Evolutionary conservation across 1,140 invertebrate genomes (phyloP), one percentile per base, ranked within the genome.

Genomic region (Anoplolepis gracilipes): DNA sequence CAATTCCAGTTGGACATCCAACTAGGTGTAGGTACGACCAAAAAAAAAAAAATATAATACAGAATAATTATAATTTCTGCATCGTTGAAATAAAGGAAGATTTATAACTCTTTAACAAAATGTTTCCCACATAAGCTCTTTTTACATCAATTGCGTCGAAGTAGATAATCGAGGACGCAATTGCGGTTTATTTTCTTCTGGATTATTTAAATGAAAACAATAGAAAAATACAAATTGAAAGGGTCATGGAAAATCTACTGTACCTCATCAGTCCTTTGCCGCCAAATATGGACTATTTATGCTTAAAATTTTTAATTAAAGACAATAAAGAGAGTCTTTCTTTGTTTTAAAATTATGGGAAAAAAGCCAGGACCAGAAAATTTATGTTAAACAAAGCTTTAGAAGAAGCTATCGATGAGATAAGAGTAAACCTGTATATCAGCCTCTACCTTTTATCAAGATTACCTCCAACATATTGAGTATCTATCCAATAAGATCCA

Each of bases 51-150:
- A n/a, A n/a, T n/a, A n/a, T n/a, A n/a, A 33, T 42, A 19, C 30
- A 55, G 10, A 3, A 39, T 2, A 42, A 39, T 22, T 33, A 42
- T 2, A 53, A 55, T 65, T 8, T 39, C 13, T 19, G 7, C 3
- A 16, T 59, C 1, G 33, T 36, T 19, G 5, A 25, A 16, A 11
- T 16, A 25, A n/a, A 30, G 11, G 7, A 16, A 42, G 49, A 72
- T 70, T 25, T 57, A 19, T 49, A 39, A 67, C 46, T 70, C 64
- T n/a, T n/a, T n/a, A n/a, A n/a, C n/a, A 30, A 49, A 67, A 72
- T 72, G 16, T 59, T 42, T 42, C 3, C 16, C 36, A 22, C 30
- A 28, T 61, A 49, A 16, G 53, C 46, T 28, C 61, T 73, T 53
- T 36, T 13, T 13, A 59, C 22, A 30, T 82, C 65, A 59, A 57